Evolutionary conservation across 2,888 invertebrate genomes (phyloP), one percentile per base, ranked within the genome.

Genomic region (Choristoneura rosaceana): DNA sequence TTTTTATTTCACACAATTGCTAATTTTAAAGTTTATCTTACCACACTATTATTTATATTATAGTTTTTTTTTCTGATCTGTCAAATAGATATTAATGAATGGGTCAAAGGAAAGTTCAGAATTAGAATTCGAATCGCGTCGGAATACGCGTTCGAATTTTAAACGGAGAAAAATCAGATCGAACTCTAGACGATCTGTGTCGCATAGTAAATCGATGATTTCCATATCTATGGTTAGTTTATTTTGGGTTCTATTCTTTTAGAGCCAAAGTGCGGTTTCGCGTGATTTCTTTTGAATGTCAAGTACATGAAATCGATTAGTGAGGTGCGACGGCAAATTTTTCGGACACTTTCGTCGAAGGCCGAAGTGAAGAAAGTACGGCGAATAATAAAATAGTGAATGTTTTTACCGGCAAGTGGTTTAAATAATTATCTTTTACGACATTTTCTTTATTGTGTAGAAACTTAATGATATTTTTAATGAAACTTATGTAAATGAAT

Each of bases 251-350:
- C 68, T 86, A 80, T 66, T 3, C 0, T 0, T 5, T 73, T 63
- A 10, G 0, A 0, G 1, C 59, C 80, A 87, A 78, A 78, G 82
- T 66, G 15, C 69, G 81, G 33, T 79, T 82, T 87, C 14, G 77
- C 33, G 76, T 81, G 77, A 64, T 70, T 70, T 63, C 75, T 73
- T 64, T 58, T 86, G 92, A 92, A 92, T 92, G 90, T 92, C 91
- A 93, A 91, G 89, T 90, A 90, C 89, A 90, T 87, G 90, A 92
- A 92, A 93, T 91, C 88, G 89, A 90, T 91, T 89, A 85, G 78
- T 73, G 74, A 79, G 82, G 81, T 78, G 84, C 76, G 79, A 76
- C 84, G 76, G 81, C 82, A 73, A 84, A 88, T 89, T 88, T 85
- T 91, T 88, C 83, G 87, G 81, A 84, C 84, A 90, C 92, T 93